These are phyloP conservation scores for Crotalus helleri DNA, from an alignment of 2,113 vertebrate species.

Conservation along the genomic window DNA sequence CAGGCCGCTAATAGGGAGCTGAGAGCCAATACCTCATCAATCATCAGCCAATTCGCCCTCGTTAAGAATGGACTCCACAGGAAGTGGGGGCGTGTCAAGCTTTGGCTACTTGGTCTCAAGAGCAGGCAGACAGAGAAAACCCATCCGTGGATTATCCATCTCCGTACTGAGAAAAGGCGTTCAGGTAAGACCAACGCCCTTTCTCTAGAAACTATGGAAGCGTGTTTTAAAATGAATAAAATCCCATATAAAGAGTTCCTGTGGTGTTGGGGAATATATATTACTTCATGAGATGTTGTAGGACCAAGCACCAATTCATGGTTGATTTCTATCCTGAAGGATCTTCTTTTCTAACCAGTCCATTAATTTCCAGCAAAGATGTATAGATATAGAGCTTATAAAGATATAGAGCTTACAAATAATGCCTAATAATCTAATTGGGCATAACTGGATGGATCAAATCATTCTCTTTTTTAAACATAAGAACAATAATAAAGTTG, in stretches of 20 bases:
- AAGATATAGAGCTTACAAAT: not conserved
- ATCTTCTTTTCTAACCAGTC: not conserved
- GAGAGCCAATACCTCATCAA: no score
- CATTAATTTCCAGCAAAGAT: not conserved
- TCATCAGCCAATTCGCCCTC: no score
- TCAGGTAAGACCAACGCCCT: no score
- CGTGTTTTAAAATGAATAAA: not conserved
- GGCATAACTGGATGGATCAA: not conserved
- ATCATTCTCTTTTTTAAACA: not conserved
- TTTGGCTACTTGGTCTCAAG: no score
- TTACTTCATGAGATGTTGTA: not conserved
- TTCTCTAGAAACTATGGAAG: not conserved
- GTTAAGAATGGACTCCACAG: no score
- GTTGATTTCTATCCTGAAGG: not conserved
- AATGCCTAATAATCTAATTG: not conserved
- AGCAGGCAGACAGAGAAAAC: no score
- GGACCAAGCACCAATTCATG: not conserved
- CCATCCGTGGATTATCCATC: no score
- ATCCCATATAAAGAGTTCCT: not conserved
- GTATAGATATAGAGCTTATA: not conserved
- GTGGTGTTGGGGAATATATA: not conserved
- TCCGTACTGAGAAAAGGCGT: no score
- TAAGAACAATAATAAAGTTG: not conserved
- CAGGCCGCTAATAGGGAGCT: no score
- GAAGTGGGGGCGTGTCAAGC: no score